These are phyloP conservation scores for Pogonocichla stellata DNA, from an alignment of 2,113 vertebrate species.

Conservation along the genomic window DNA sequence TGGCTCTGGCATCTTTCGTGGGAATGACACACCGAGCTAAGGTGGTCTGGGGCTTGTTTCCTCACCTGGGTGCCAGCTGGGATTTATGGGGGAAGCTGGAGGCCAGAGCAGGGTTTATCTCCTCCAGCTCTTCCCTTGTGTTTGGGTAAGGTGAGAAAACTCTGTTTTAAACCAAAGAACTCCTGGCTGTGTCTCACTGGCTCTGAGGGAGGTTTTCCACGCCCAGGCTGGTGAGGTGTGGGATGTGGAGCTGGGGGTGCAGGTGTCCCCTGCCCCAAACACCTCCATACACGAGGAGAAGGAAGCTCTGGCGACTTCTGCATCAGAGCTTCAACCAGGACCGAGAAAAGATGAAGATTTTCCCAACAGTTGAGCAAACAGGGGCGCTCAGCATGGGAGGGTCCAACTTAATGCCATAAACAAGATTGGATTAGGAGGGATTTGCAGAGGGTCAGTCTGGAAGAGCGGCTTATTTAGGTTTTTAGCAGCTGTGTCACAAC, in stretches of 20 bases:
- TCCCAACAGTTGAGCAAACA: neutral
- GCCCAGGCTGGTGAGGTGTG: accelerated
- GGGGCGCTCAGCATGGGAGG: neutral
- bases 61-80: neutral
- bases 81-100: neutral
- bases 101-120: neutral
- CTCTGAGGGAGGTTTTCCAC: neutral
- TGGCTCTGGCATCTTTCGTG: neutral
- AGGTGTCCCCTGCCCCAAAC: accelerated
- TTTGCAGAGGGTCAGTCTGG: slow-evolving; percentile 18
- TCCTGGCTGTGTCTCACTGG: neutral
- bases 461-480: neutral
- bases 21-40: accelerated
- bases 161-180: neutral
- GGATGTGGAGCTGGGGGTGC: neutral
- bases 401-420: neutral
- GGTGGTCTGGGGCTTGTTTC: accelerated
- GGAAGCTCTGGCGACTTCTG: neutral
- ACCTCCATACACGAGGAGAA: accelerated
- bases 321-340: neutral
- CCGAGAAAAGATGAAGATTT: neutral
- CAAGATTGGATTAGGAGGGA: slow-evolving; percentile 49
- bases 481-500: neutral
- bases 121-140: neutral
- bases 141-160: neutral